phyloP scores from a whole-genome alignment of 2,797 vertebrate genomes.

The Sparus aurata region DNA sequence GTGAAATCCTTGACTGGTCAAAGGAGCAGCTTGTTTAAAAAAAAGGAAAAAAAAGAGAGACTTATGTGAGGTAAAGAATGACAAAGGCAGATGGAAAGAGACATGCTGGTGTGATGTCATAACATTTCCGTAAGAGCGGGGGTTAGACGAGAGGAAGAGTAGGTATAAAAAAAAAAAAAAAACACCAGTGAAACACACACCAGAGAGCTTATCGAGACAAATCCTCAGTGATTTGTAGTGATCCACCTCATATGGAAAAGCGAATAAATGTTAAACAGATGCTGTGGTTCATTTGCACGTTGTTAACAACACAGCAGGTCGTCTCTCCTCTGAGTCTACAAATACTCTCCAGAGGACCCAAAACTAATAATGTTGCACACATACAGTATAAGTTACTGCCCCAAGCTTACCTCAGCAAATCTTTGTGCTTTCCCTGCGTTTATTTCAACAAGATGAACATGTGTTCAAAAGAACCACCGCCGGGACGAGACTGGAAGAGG shows the following conservation, averaged over 20 bases:
- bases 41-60: constrained; percentile 28
- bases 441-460: constrained; percentile 40
- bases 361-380: constrained; percentile 31
- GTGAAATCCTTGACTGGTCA: constrained; percentile 64
- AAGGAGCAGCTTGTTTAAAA: constrained; percentile 57
- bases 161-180: constrained; percentile 20
- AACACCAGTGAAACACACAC: constrained; percentile 19
- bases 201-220: constrained; percentile 42
- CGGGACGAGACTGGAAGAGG: not conserved
- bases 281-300: constrained; percentile 59
- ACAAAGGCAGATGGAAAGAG: constrained; percentile 69
- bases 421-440: constrained; percentile 41
- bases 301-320: constrained; percentile 52
- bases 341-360: constrained; percentile 44
- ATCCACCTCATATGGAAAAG: constrained; percentile 51
- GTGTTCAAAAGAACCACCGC: constrained; percentile 24
- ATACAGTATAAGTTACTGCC: not conserved
- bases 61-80: constrained; percentile 54
- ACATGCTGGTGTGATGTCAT: constrained; percentile 57
- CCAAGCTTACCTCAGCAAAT: constrained; percentile 49
- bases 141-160: constrained; percentile 34
- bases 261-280: constrained; percentile 60
- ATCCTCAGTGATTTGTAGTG: constrained; percentile 32
- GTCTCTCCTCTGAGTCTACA: constrained; percentile 42
- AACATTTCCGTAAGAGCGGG: constrained; percentile 26